Base-by-base conservation (phyloP, 1,140 invertebrate species). In the Halyomorpha halys region DNA sequence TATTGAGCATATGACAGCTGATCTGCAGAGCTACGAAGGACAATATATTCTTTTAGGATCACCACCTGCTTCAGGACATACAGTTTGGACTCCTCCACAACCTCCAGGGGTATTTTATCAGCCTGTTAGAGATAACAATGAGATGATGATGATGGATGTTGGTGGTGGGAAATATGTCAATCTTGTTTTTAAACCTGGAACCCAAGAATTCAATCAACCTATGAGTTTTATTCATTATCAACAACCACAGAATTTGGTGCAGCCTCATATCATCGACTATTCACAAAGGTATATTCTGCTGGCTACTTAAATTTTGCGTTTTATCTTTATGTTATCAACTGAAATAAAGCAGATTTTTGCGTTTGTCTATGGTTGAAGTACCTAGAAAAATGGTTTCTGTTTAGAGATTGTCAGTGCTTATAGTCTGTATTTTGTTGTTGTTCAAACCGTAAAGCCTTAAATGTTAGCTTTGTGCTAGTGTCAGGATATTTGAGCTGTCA, bases 1-100 rank as follows among this genome's bases (percentile, higher is more conserved):
- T 61, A 82, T 83, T 25, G 78, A 81, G 65, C 78, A 81, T 61
- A 81, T 83, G 77, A 81, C 81, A 21, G 78, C 81, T 30, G 81
- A 82, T 69, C 75, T 79, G 39, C 78, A 82, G 67, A 79, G 72
- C 72, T 75, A 76, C 23, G 78, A 80, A 62, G 81, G 80, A 27
- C 80, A 80, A 68, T 83, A 82, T 67, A 76, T 78, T 16, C 79
- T 80, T 39, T 77, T 82, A 60, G 78, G 78, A 16, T 64, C 71
- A 64, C 62, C 61, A 69, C 16, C 56, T 67, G 67, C 61, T 66
- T 69, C 65, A 72, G 63, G 68, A 68, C 69, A 68, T 67, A 72
- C 66, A 71, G 72, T 66, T 68, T 72, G 64, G 72, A 73, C 44
- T 63, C 68, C 3, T 65, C 74, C 25, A 69, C 73, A 66, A 67